phyloP scores from a whole-genome alignment of 1,140 invertebrate genomes.

The Laodelphax striatellus region DNA sequence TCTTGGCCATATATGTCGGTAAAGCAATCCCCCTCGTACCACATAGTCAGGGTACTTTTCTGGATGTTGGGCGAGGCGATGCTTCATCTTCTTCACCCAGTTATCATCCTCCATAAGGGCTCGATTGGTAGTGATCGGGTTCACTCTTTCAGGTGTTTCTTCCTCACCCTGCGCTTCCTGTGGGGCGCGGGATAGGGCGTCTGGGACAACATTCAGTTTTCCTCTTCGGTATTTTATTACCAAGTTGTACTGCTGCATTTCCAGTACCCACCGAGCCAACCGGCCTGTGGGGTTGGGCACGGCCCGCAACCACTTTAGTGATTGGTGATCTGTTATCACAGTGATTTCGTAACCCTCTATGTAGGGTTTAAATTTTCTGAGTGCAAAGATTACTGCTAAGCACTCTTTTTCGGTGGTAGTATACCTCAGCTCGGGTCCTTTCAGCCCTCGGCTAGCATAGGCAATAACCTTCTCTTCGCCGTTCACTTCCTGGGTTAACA shows the following conservation, averaged over 20 bases:
- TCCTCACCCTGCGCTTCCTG: too few relatives aligned
- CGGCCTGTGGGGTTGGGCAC: conserved; percentile 31
- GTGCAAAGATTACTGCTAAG: conserved; percentile 29
- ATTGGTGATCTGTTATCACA: conserved; percentile 33
- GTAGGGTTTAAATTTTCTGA: conserved; percentile 28
- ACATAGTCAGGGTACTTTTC: too few relatives aligned
- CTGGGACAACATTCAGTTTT: conserved; percentile 15
- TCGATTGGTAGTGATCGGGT: too few relatives aligned
- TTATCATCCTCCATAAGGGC: too few relatives aligned
- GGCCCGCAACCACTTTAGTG: conserved; percentile 32
- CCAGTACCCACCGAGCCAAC: conserved; percentile 27
- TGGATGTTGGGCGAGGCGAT: too few relatives aligned
- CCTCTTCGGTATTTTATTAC: conserved; percentile 20
- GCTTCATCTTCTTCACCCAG: too few relatives aligned
- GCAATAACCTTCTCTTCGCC: conserved; percentile 25
- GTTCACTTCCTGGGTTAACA: conserved; percentile 23
- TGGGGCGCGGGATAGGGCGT: conserved; percentile 2
- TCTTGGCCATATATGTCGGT: too few relatives aligned
- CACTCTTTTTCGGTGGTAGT: conserved; percentile 34
- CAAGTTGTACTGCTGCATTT: conserved; percentile 26
- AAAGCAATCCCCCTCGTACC: too few relatives aligned
- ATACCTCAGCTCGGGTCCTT: conserved; percentile 31
- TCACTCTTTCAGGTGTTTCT: too few relatives aligned
- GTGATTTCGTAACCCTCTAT: conserved; percentile 28
- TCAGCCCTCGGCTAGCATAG: conserved; percentile 32